Evolutionary conservation across 53 echinoderm and acorn worm genomes (phyloP), one percentile per base, ranked within the genome.

Genomic region (Temnopleurus reevesii): DNA sequence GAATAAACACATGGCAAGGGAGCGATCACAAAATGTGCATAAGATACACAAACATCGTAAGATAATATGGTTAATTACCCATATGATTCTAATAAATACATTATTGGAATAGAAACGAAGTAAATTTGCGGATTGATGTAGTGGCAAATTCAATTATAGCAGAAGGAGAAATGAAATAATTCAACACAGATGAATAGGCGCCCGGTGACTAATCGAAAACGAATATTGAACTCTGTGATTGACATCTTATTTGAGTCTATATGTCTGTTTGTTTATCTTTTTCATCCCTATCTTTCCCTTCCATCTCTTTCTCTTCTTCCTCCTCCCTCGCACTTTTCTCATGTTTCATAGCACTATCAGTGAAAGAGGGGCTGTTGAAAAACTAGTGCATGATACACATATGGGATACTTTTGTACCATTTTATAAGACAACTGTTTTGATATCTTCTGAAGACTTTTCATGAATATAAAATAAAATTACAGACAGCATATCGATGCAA

Each of bases 141-240:
- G 54, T 82, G 82, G 82, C 82, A 82, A 82, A 82, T 82, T 55
- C 82, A 55, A 82, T 82, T 82, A 82, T 55, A 82, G 82, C 30
- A 82, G 21, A 33, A 21, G 82, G 82, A 82, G 82, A 82, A 82
- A 82, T 82, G 82, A 82, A 79, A 82, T 82, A 82, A 82, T 82
- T 53, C 55, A 28, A 12, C 54, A 29, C 82, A 82, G 55, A 55
- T 82, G 82, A 82, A 34, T 15, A 23, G 82, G 79, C 79, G 79
- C 79, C 79, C 79, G 46, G 43, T 49, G 46, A 26, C 18, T 46
- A 77, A 46, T 24, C 17, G 13, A 66, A 41, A 66, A 36, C 36
- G 41, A 41, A 36, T 36, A n/a, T 6, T 36, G 38, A 38, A 38
- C 36, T 38, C 38, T 36, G 4, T 66, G 66, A 66, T 66, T 66